phyloP scores from a whole-genome alignment of 1,140 invertebrate genomes.

The Nymphalis io region DNA sequence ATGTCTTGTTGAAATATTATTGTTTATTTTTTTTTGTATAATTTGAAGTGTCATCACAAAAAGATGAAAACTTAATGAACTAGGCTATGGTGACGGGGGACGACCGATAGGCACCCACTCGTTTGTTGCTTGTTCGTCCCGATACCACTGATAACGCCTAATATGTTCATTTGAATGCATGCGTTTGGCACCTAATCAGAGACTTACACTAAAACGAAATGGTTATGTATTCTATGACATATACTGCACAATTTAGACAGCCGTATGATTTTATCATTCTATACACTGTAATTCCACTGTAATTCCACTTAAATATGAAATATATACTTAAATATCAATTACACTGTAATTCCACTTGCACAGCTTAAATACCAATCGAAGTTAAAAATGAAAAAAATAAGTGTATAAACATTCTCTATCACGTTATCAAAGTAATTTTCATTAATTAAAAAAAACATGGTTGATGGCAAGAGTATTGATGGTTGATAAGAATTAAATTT shows the following conservation, averaged over 20 bases:
- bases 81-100: constrained; percentile 39
- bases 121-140: constrained; percentile 57
- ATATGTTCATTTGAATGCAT: constrained; percentile 73
- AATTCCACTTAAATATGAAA: too few relatives aligned
- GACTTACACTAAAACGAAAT: constrained; percentile 23
- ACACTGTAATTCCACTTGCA: too few relatives aligned
- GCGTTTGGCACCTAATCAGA: constrained; percentile 55
- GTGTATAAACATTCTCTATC: too few relatives aligned
- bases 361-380: too few relatives aligned
- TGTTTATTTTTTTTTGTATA: constrained; percentile 2
- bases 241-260: constrained; percentile 27
- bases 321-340: too few relatives aligned
- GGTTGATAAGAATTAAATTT: too few relatives aligned
- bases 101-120: constrained; percentile 66
- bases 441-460: too few relatives aligned
- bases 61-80: neutral
- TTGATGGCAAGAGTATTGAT: too few relatives aligned
- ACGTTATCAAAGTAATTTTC: too few relatives aligned
- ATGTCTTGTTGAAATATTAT: constrained; percentile 11
- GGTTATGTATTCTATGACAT: constrained; percentile 41
- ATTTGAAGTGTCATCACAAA: constrained; percentile 12
- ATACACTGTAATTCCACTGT: too few relatives aligned
- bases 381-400: too few relatives aligned
- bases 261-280: neutral
- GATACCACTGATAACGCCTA: constrained; percentile 70